These are phyloP conservation scores for Pygmarrhopalites habei DNA, from an alignment of 1,140 invertebrate species.

Conservation along the genomic window DNA sequence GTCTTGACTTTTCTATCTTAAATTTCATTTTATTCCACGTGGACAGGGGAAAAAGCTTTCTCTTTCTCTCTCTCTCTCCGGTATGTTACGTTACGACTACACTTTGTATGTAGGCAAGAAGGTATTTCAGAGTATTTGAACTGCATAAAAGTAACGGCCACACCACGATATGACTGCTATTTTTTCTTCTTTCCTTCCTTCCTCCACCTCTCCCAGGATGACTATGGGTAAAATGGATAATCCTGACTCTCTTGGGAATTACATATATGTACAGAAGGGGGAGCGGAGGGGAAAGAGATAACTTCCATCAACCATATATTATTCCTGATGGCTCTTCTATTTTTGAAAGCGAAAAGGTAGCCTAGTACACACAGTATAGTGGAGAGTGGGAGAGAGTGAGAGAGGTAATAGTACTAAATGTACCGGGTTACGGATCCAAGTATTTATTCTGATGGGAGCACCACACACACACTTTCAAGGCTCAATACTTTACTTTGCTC, in stretches of 20 bases:
- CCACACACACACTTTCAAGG: background rate
- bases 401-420: background rate
- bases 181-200: too few species aligned
- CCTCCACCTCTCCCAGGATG: too few species aligned
- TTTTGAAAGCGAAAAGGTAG: slow-evolving; percentile 13
- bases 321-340: slow-evolving; percentile 24
- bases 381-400: background rate
- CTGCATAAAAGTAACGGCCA: too few species aligned
- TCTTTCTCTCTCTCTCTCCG: too few species aligned
- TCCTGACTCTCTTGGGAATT: slow-evolving; percentile 15
- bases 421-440: background rate
- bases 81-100: too few species aligned
- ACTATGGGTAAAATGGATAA: slow-evolving; percentile 20
- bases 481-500: too few species aligned
- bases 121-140: too few species aligned
- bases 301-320: slow-evolving; percentile 32
- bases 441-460: slow-evolving; percentile 1
- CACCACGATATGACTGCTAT: background rate
- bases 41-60: too few species aligned
- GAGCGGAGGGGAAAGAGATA: slow-evolving; percentile 17
- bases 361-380: too few species aligned
- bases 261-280: too few species aligned
- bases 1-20: slow-evolving; percentile 21
- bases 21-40: slow-evolving; percentile 21
- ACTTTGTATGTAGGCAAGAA: too few species aligned